Evolutionary conservation across 2,797 vertebrate genomes (phyloP).

Genomic region (Sebastes goodei): DNA sequence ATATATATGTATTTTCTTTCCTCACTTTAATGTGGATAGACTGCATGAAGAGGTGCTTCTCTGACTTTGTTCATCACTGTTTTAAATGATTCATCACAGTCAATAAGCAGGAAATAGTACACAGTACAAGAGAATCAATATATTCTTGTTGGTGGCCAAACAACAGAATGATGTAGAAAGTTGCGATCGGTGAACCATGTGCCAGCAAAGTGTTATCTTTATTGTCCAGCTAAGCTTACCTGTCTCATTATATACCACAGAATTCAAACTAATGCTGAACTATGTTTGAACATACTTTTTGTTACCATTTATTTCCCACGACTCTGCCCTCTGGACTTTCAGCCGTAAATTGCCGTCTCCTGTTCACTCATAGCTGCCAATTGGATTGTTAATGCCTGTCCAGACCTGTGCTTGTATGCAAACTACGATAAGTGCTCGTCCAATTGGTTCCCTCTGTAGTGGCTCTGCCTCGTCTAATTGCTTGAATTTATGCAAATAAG

Average conservation of each 20-base stretch:
- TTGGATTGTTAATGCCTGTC: not conserved
- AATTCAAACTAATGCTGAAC: not conserved
- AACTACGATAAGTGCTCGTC: slow-evolving; percentile 23
- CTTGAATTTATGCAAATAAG: slow-evolving; percentile 10
- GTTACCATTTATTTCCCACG: not conserved
- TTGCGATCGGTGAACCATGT: not conserved
- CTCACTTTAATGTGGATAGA: not conserved
- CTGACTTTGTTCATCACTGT: not conserved
- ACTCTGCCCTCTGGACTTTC: not conserved
- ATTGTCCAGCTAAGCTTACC: not conserved
- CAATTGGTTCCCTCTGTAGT: not conserved
- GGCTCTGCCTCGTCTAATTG: slow-evolving; percentile 17
- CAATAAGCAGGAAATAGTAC: not conserved
- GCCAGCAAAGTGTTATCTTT: not conserved
- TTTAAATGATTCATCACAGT: not conserved
- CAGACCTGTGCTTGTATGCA: slow-evolving; percentile 10
- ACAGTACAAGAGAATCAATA: not conserved
- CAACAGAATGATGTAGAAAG: not conserved
- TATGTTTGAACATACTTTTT: not conserved
- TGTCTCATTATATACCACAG: not conserved
- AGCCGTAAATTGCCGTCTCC: not conserved
- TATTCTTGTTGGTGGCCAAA: not conserved
- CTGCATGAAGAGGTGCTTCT: not conserved
- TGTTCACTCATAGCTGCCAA: not conserved
- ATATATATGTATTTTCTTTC: not conserved